Conservation (phyloP, 1,140 invertebrate genomes). For the Cydia splendana region DNA sequence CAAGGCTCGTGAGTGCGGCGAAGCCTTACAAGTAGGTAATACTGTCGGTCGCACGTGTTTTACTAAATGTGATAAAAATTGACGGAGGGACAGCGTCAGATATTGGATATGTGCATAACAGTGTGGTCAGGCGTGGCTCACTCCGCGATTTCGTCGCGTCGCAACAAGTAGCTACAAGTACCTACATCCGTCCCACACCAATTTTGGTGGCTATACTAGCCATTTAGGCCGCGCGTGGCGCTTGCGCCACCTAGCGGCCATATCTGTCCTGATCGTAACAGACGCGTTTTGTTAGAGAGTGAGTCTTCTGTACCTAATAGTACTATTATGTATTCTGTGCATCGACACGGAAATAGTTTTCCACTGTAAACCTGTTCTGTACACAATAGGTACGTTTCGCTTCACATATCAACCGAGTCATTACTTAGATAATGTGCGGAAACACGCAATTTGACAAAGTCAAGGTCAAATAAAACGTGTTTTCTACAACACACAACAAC, state of each 20-base stretch:
- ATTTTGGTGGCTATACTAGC: too few species aligned
- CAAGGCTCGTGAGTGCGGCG: background rate
- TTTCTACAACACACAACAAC: background rate
- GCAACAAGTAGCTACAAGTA: too few species aligned
- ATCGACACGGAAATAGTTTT: background rate
- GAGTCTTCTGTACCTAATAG: too few species aligned
- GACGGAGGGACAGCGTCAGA: background rate
- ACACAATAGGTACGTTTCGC: constrained; percentile 6
- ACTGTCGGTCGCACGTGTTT: background rate
- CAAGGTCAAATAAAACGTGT: background rate
- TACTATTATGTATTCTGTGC: too few species aligned
- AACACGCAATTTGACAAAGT: constrained; percentile 3
- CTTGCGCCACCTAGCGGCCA: too few species aligned
- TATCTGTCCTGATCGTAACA: too few species aligned
- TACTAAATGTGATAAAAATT: background rate
- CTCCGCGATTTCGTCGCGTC: too few species aligned
- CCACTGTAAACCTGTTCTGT: background rate
- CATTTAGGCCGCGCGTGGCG: too few species aligned
- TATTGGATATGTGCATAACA: too few species aligned
- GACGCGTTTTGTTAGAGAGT: too few species aligned
- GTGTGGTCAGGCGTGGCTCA: too few species aligned
- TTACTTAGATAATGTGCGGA: background rate
- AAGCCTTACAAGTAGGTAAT: background rate
- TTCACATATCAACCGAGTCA: background rate
- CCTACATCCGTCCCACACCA: too few species aligned